Conservation (phyloP, 2,113 vertebrate genomes). For the Semnornis frantzii region DNA sequence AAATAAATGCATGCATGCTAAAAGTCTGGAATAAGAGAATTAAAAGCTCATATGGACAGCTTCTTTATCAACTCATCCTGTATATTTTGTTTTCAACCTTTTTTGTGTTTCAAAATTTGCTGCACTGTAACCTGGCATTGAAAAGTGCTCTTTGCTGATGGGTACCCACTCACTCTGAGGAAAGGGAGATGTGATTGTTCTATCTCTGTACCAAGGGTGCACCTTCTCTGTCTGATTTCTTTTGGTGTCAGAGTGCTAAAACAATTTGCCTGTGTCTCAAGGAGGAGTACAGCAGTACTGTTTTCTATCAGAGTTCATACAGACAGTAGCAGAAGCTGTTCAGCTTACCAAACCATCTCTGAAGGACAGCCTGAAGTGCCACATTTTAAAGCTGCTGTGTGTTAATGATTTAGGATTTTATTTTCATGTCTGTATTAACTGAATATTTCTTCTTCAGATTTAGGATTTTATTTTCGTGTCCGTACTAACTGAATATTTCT, state of each 20-base stretch:
- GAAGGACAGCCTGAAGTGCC: neutral
- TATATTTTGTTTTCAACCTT: neutral
- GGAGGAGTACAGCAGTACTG: neutral
- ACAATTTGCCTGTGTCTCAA: neutral
- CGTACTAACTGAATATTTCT: no score
- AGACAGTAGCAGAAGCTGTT: neutral
- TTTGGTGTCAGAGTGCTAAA: neutral
- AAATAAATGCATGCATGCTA: neutral
- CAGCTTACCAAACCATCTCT: neutral
- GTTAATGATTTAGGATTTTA: neutral
- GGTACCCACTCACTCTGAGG: neutral
- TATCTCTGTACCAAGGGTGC: accelerated
- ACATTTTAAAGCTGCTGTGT: neutral
- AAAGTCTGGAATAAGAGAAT: neutral
- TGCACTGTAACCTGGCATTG: neutral
- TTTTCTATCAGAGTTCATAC: neutral
- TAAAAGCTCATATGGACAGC: neutral
- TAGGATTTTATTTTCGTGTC: no score
- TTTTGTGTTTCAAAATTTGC: neutral
- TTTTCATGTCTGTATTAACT: no score
- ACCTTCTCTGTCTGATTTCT: neutral
- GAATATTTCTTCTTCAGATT: no score
- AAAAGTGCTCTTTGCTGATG: neutral
- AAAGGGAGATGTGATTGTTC: neutral
- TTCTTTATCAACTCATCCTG: neutral